These are phyloP conservation scores for Ganaspis brasiliensis DNA, from an alignment of 2,888 invertebrate species.

Conservation along the genomic window DNA sequence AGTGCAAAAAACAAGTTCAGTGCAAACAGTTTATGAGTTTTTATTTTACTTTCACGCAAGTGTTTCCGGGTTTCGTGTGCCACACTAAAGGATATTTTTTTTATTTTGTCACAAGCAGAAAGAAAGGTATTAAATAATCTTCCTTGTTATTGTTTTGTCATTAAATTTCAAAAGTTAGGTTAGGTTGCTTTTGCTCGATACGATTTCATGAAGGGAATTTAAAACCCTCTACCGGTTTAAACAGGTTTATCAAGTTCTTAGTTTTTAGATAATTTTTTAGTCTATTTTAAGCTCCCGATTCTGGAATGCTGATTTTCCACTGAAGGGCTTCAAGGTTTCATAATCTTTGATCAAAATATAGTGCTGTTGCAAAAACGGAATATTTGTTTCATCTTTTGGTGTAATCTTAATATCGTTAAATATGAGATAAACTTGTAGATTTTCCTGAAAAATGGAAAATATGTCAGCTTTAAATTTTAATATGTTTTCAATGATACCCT, in stretches of 20 bases:
- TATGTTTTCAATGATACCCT: too few relatives aligned
- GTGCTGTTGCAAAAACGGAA: too few relatives aligned
- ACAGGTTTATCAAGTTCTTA: constrained; percentile 5
- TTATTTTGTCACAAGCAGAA: background rate
- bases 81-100: constrained; percentile 28
- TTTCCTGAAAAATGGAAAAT: too few relatives aligned
- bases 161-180: constrained; percentile 16
- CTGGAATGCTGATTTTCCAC: background rate
- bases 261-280: background rate
- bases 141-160: background rate
- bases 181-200: background rate
- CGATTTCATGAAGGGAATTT: background rate
- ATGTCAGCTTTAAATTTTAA: too few relatives aligned
- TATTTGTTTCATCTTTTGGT: too few relatives aligned
- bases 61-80: constrained; percentile 28
- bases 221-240: constrained; percentile 11
- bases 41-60: constrained; percentile 3
- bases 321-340: background rate
- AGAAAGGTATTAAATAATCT: background rate
- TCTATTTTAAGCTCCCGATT: constrained; percentile 6
- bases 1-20: background rate
- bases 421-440: too few relatives aligned
- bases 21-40: background rate
- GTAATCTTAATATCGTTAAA: too few relatives aligned
- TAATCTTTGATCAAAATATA: background rate